Percentiles rank a stretch among this genome's conserved stretches.
Conservation (phyloP, 2,113 vertebrate species). For the Nymphicus hollandicus region DNA sequence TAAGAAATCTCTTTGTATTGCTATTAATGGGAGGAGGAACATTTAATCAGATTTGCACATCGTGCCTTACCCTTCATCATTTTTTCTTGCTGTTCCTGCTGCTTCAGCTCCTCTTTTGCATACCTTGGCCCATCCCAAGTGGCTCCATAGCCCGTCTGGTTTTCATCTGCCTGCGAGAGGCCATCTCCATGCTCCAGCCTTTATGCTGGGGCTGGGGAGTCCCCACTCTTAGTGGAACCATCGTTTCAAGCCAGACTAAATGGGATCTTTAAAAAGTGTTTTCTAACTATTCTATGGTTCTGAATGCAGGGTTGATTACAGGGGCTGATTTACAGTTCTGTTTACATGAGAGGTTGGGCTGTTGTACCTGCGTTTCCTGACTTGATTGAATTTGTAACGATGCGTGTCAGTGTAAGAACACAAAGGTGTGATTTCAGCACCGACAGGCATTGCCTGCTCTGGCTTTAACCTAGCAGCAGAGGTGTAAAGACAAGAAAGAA, state of each 20-base stretch:
- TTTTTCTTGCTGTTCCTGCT: neutral
- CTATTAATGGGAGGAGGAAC: accelerated
- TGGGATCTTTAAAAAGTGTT: neutral
- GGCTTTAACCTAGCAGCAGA: neutral
- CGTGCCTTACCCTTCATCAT: neutral
- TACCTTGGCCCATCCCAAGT: neutral
- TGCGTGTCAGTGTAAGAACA: neutral
- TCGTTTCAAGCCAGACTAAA: neutral
- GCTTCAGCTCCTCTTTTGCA: neutral
- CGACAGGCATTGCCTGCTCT: neutral
- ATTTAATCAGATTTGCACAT: neutral
- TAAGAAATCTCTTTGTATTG: neutral
- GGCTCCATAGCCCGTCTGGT: neutral
- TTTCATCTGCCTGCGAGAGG: neutral
- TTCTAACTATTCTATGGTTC: neutral
- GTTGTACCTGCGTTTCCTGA: neutral
- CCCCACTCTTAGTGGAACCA: neutral
- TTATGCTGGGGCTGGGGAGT: neutral
- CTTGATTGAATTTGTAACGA: neutral
- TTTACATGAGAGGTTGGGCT: neutral
- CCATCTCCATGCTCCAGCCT: neutral
- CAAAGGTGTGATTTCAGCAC: accelerated
- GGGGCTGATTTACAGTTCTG: neutral
- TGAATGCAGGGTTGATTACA: neutral
- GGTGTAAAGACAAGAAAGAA: neutral